Evolutionary conservation across 2,888 invertebrate species (phyloP), one percentile per base, ranked within the genome.

Genomic region (Philereme vetulata): DNA sequence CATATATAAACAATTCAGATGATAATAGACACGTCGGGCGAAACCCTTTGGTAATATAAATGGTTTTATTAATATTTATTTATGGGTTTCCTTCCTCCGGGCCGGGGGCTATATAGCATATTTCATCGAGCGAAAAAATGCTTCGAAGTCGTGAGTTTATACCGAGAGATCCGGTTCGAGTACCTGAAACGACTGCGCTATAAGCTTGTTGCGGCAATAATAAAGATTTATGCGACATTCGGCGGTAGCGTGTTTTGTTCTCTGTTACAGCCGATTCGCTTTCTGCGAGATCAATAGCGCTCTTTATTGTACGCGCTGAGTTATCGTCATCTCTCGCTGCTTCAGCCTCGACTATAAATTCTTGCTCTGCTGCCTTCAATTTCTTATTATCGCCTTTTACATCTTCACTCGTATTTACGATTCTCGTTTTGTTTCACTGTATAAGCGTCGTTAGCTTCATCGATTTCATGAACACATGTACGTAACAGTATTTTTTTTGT

Each of bases 31-130:
- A 88, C 90, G 90, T 90, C 90, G 89, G 85, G 85, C 76, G 78
- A 90, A 91, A 90, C 90, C 92, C 91, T 92, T 92, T 90, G 86
- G 92, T 89, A 91, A 90, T 92, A 92, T 92, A 91, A 92, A 92
- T 92, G 90, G 90, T 87, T 86, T 88, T 88, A 90, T 92, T 92
- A 92, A 90, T 91, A 92, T 92, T 91, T 92, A 92, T 92, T 92
- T 92, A 92, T 91, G 91, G 82, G 85, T 84, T 90, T 88, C 91
- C 90, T 90, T 90, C 90, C 90, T 86, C 74, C 74, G 82, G 82
- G 81, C 88, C 85, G 80, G 85, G 88, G 88, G 88, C 90, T 81
- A 85, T 83, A 85, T 81, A 82, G 87, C 85, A 90, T 91, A 90
- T 91, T 90, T 90, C 91, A 91, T 91, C 86, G 86, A 85, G 86